Base-by-base conservation (phyloP, 2,888 invertebrate genomes). In the Cerastoderma edule region DNA sequence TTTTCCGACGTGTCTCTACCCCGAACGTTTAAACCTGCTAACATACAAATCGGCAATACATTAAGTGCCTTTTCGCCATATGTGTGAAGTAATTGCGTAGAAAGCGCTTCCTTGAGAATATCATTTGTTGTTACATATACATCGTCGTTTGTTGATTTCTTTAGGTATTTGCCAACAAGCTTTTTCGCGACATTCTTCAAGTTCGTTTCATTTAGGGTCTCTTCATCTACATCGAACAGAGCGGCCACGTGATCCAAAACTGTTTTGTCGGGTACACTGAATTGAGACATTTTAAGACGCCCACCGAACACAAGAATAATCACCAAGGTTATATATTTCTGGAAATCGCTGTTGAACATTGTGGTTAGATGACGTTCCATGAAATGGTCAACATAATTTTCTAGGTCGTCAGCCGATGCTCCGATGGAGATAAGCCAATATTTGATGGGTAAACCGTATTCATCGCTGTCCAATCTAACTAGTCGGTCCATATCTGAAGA, bases 391-490 rank as follows among this genome's bases (percentile, higher is more conserved):
- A 22, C 8, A 22, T 50, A 22, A 0, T 30, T 27, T 16, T 66
- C 32, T 6, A 48, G 24, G 33, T 66, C 50, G 4, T 48, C 30
- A 19, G 32, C 30, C 4, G 22, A 19, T 19, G 60, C 54, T 24
- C 64, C 44, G 0, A 71, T 2, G 22, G 24, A 5, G 8, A 39
- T 28, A 13, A 71, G 30, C 32, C 30, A 35, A 44, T 54, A 64
- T 28, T 65, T 24, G n/a, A 71, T 33, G 1, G 71, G 71, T 65
- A 65, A 71, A 8, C 71, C 71, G 2, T 54, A 54, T 19, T 10
- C 32, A 3, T 13, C 33, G 13, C 24, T n/a, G 19, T 54, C 39
- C n/a, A 44, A 13, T 2, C 24, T 24, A 6, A 22, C 28, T 16
- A 56, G 16, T 22, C 19, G 27, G 30, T 64, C 33, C 33, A 64